Percentiles rank a stretch among this genome's conserved stretches.
phyloP scores from a whole-genome alignment of 2,113 vertebrate species.

The Mustelus asterias region DNA sequence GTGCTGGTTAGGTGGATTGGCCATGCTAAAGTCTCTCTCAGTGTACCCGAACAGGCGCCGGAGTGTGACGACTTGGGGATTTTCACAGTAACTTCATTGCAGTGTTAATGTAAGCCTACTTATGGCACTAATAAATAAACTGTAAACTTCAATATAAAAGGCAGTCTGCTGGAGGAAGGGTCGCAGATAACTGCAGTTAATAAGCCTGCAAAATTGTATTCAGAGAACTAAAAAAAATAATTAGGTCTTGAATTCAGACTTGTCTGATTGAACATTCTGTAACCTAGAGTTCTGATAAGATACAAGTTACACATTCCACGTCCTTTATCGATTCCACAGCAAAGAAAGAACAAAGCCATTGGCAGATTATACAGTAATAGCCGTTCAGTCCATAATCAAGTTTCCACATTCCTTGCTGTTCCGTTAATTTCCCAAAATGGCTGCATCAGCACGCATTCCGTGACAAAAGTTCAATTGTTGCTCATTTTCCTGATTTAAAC shows the following conservation, averaged over 20 bases:
- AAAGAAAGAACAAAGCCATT: constrained; percentile 16
- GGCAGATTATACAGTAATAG: not conserved
- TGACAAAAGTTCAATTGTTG: not conserved
- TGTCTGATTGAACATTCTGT: not conserved
- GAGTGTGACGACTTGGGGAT: too few relatives aligned
- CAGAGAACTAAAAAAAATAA: not conserved
- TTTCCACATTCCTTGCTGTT: not conserved
- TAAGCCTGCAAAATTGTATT: not conserved
- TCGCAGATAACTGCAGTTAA: not conserved
- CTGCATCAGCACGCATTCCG: not conserved
- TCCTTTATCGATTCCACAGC: not conserved
- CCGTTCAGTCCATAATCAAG: not conserved
- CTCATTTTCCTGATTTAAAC: not conserved
- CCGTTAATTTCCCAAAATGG: not conserved
- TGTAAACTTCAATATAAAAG: not conserved
- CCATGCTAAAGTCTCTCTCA: too few relatives aligned
- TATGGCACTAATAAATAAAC: too few relatives aligned
- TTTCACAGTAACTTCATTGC: too few relatives aligned
- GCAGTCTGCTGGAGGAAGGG: not conserved
- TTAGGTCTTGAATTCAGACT: not conserved
- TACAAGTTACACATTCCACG: not conserved
- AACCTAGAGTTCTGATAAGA: not conserved
- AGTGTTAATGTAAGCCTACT: too few relatives aligned
- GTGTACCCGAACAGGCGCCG: too few relatives aligned
- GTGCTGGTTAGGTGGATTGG: too few relatives aligned